Evolutionary conservation across 1,140 invertebrate genomes (phyloP).

Genomic region (Acromyrmex echinatior): DNA sequence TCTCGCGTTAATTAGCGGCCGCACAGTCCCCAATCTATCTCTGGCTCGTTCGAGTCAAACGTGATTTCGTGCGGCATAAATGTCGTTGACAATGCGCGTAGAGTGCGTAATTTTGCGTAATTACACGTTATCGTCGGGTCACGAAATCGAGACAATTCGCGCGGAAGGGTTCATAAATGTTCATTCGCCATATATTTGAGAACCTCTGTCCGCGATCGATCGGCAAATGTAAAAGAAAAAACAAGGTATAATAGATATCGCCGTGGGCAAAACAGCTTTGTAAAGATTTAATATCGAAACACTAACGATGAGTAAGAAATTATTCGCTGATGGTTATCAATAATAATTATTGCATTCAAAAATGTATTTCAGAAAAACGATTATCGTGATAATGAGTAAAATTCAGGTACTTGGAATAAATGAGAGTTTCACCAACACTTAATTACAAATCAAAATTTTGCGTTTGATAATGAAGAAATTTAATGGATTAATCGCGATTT

Average conservation of each 20-base stretch:
- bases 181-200: conserved; percentile 15
- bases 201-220: conserved; percentile 42
- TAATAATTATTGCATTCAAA: conserved; percentile 47
- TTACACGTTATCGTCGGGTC: conserved; percentile 52
- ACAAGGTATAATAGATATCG: not conserved
- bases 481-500: conserved; percentile 6
- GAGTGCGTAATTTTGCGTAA: conserved; percentile 68
- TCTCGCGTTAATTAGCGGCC: conserved; percentile 64
- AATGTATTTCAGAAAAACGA: conserved; percentile 22
- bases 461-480: conserved; percentile 3
- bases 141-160: conserved; percentile 26
- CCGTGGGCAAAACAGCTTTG: conserved; percentile 30
- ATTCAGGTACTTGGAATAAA: conserved; percentile 42
- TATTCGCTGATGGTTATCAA: conserved; percentile 24
- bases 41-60: conserved; percentile 39
- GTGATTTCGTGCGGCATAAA: conserved; percentile 52
- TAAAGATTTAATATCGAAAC: conserved; percentile 33
- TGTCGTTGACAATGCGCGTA: conserved; percentile 54
- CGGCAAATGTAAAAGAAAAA: conserved; percentile 1
- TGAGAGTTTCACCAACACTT: conserved; percentile 20
- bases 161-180: conserved; percentile 11
- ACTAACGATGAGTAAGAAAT: conserved; percentile 31
- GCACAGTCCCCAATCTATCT: conserved; percentile 17
- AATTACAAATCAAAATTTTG: conserved; percentile 7
- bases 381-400: conserved; percentile 44